Base-by-base conservation (phyloP, 2,888 invertebrate genomes). In the Scrobipalpa costella region DNA sequence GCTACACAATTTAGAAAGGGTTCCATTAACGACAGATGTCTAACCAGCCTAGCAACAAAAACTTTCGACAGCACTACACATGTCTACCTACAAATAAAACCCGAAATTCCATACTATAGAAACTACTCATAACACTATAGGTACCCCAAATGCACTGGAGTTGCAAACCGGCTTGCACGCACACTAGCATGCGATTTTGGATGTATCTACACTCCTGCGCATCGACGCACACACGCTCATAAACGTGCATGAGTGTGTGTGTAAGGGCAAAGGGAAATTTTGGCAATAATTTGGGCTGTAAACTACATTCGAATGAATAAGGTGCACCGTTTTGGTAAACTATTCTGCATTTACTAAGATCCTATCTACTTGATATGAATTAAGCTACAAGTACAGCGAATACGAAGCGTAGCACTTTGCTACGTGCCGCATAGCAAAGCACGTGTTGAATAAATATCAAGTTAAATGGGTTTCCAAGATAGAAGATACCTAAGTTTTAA, bases 261-360 rank as follows among this genome's bases (percentile, higher is more conserved):
- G 49, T 75, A 83, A 88, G 88, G 88, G 87, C 87, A 79, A 86
- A 89, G 86, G 88, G 88, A 89, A 89, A 90, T 86, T 90, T 90
- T 78, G 90, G 89, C 85, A 86, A 89, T 86, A 80, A 83, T 82
- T 85, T 84, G 76, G 79, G 77, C 69, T 75, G 69, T 79, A 75
- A 52, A 68, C 64, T 27, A 3, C 50, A 66, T 68, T 40, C 74
- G 66, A 8, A 57, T 0, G 3, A 70, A 50, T 0, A 68, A 0
- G 57, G 72, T 79, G 81, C 68, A 61, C 21, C n/a, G 34, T 61
- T 63, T 63, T 61, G 34, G 19, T 36, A 27, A 1, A 13, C 36
- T 61, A 19, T 62, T 13, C 13, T 13, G 49, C 47, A 21, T n/a
- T 27, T 11, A 38, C 27, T 5, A 38, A 47, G 47, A 17, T n/a